phyloP scores from a whole-genome alignment of 2,113 vertebrate species.

The Mirza zaza region DNA sequence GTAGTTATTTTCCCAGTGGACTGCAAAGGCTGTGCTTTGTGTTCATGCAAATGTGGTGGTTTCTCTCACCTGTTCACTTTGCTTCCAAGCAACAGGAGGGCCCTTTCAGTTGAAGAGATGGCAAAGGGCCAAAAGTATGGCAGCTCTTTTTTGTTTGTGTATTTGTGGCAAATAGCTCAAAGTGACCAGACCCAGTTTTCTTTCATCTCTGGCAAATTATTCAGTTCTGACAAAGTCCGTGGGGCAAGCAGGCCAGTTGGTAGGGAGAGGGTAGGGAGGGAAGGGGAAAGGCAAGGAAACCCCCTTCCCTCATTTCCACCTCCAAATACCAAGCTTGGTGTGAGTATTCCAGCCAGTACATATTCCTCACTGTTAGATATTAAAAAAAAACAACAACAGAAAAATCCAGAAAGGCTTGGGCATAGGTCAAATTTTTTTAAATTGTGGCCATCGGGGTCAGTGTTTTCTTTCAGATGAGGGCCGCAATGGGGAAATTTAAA shows the following conservation, averaged over 20 bases:
- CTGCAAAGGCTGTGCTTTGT: neutral
- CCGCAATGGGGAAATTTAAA: neutral
- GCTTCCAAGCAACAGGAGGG: too few species aligned
- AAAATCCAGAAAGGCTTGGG: slow-evolving; percentile 48
- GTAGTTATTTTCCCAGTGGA: neutral
- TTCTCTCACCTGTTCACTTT: neutral
- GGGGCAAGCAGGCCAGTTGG: neutral
- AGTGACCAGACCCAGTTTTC: neutral
- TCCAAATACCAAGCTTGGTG: neutral
- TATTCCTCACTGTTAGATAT: slow-evolving; percentile 20
- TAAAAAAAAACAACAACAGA: neutral
- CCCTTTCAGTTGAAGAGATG: neutral
- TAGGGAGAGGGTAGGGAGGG: too few species aligned
- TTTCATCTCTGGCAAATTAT: neutral
- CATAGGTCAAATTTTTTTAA: slow-evolving; percentile 25
- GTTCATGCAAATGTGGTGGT: fast-evolving
- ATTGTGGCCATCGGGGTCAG: neutral
- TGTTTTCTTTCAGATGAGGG: slow-evolving; percentile 30
- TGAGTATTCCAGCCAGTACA: neutral
- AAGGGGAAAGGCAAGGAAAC: neutral
- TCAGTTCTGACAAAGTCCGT: neutral
- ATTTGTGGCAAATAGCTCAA: neutral
- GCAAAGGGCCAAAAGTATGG: neutral
- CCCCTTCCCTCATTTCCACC: neutral
- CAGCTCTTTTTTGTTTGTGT: neutral